These are phyloP conservation scores for Helicoverpa armigera DNA, from an alignment of 1,140 invertebrate genomes.

Conservation along the genomic window DNA sequence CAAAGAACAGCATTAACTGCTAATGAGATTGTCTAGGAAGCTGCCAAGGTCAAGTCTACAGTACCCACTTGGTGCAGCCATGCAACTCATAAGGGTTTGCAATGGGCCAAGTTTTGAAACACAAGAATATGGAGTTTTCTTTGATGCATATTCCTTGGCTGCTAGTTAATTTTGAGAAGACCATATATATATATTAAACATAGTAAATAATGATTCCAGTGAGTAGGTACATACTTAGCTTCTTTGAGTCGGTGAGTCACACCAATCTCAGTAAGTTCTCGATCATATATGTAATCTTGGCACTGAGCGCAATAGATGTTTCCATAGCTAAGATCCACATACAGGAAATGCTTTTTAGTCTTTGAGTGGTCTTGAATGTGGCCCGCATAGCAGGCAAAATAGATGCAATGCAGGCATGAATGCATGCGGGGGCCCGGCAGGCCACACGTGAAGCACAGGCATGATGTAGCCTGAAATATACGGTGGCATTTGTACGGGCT, in stretches of 20 bases:
- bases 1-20: no score
- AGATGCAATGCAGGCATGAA: conserved; percentile 96
- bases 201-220: neutral
- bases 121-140: no score
- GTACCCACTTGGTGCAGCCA: no score
- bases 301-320: conserved; percentile 97
- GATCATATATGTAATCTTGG: conserved; percentile 96
- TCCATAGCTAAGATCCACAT: conserved; percentile 95
- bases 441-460: conserved; percentile 93
- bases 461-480: conserved; percentile 89
- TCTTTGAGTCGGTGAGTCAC: conserved; percentile 85
- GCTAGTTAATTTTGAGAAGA: no score
- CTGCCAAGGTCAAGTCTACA: no score
- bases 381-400: conserved; percentile 94
- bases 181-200: no score
- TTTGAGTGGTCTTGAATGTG: conserved; percentile 96
- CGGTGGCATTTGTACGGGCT: conserved; percentile 8
- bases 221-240: conserved; percentile 85
- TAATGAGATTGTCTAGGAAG: no score
- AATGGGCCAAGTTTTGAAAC: no score
- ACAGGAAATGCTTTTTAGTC: conserved; percentile 93
- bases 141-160: no score
- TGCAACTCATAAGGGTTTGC: no score
- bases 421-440: conserved; percentile 92
- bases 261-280: conserved; percentile 89